These are phyloP conservation scores for Myripristis jacobus DNA, from an alignment of 2,797 vertebrate genomes.

Conservation along the genomic window DNA sequence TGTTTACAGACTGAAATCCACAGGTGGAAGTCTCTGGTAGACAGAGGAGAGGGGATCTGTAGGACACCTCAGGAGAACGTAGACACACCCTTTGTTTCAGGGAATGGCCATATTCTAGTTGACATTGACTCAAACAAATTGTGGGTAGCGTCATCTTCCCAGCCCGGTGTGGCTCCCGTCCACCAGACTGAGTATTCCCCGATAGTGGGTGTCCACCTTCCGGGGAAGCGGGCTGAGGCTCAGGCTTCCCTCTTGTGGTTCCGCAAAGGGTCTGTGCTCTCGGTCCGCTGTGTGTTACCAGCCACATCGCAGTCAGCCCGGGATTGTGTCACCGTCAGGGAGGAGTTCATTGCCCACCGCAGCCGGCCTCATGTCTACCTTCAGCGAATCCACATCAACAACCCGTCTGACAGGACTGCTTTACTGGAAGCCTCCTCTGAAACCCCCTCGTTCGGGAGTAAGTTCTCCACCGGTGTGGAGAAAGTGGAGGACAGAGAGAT, in stretches of 20 bases:
- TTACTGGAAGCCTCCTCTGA: conserved; percentile 82
- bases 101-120: conserved; percentile 91
- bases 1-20: conserved; percentile 88
- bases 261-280: conserved; percentile 88
- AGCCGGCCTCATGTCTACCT: conserved; percentile 89
- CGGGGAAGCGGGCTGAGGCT: conserved; percentile 79
- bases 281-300: conserved; percentile 85
- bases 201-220: conserved; percentile 80
- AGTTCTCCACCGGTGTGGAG: conserved; percentile 87
- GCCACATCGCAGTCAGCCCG: conserved; percentile 61
- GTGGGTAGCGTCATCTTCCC: conserved; percentile 87
- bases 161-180: conserved; percentile 83
- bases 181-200: conserved; percentile 86
- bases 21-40: conserved; percentile 84
- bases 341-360: conserved; percentile 93
- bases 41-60: conserved; percentile 86
- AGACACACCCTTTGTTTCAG: conserved; percentile 85
- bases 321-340: conserved; percentile 89
- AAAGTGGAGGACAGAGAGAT: conserved; percentile 90
- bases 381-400: conserved; percentile 89
- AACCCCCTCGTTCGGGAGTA: conserved; percentile 71
- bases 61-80: conserved; percentile 77
- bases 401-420: conserved; percentile 86
- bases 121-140: conserved; percentile 88
- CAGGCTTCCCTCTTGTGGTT: conserved; percentile 85